Percentiles rank a stretch among this genome's conserved stretches.
Conservation (phyloP, 1,140 invertebrate genomes). For the Diploscapter pachys region DNA sequence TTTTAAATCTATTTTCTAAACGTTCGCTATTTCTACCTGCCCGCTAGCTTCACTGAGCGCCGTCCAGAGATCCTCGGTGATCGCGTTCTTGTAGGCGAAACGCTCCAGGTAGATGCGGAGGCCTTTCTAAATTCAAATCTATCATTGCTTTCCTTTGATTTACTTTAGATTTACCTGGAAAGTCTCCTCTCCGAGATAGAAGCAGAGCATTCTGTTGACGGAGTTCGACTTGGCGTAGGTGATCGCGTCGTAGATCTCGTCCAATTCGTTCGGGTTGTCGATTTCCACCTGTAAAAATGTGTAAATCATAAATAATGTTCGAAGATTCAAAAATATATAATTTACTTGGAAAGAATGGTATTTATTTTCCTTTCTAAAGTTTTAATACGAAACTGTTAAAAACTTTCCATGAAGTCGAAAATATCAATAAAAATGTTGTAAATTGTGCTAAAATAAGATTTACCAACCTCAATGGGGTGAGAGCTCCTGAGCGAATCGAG, state of each 20-base stretch:
- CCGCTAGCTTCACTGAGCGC: slow-evolving; percentile 81
- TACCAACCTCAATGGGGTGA: slow-evolving; percentile 39
- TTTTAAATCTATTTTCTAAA: too few relatives aligned
- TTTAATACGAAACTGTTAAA: too few relatives aligned
- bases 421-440: too few relatives aligned
- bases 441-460: too few relatives aligned
- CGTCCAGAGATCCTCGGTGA: slow-evolving; percentile 89
- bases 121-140: slow-evolving; percentile 64
- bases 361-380: too few relatives aligned
- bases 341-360: too few relatives aligned
- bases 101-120: slow-evolving; percentile 86
- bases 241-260: slow-evolving; percentile 60
- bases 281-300: slow-evolving; percentile 56
- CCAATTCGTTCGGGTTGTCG: slow-evolving; percentile 43
- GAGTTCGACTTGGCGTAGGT: slow-evolving; percentile 67
- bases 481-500: slow-evolving; percentile 37
- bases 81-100: slow-evolving; percentile 83
- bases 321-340: too few relatives aligned
- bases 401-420: not conserved
- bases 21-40: slow-evolving; percentile 62
- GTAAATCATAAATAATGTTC: too few relatives aligned
- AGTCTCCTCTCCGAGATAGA: slow-evolving; percentile 83
- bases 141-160: too few relatives aligned
- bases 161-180: slow-evolving; percentile 66
- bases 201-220: slow-evolving; percentile 91